A percentile compares a stretch with the other conserved stretches of the same genome.
Conservation (phyloP, 1,140 invertebrate species). For the Procambarus virginalis region DNA sequence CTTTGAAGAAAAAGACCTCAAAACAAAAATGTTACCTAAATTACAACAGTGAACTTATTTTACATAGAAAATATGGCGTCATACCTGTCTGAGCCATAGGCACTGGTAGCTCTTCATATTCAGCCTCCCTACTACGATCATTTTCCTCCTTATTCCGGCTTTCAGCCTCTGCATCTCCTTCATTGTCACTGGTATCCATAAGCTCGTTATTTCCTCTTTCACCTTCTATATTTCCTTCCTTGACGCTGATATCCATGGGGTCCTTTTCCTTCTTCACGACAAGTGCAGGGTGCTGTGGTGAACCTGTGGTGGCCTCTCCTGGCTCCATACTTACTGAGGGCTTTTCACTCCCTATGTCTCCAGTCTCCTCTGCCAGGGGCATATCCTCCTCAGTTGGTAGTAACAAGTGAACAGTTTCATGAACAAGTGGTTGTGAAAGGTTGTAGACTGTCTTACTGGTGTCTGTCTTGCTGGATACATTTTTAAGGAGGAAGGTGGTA, state of each 20-base stretch:
- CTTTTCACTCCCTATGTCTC: not conserved
- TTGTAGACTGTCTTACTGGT: not conserved
- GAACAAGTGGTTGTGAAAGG: not conserved
- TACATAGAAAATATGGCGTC: not conserved
- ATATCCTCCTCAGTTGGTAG: not conserved
- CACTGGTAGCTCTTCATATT: constrained; percentile 34
- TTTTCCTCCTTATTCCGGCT: not conserved
- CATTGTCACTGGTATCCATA: not conserved
- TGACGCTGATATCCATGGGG: not conserved
- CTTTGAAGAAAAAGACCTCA: too few species aligned
- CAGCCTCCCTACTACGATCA: not conserved
- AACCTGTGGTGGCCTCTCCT: not conserved
- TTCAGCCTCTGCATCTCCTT: not conserved
- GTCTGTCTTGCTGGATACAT: not conserved
- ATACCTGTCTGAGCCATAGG: constrained; percentile 17
- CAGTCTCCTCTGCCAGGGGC: not conserved
- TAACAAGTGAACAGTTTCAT: not conserved
- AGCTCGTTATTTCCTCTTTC: not conserved
- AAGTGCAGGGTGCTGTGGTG: not conserved
- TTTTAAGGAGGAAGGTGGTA: not conserved
- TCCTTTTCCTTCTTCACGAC: not conserved
- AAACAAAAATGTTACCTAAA: too few species aligned
- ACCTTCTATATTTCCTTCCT: not conserved
- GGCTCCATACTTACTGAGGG: too few species aligned
- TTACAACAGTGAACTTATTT: too few species aligned